Percentiles rank a stretch among this genome's conserved stretches.
Evolutionary conservation across 2,797 vertebrate species (phyloP).

Genomic region (Zenarchopterus dispar): DNA sequence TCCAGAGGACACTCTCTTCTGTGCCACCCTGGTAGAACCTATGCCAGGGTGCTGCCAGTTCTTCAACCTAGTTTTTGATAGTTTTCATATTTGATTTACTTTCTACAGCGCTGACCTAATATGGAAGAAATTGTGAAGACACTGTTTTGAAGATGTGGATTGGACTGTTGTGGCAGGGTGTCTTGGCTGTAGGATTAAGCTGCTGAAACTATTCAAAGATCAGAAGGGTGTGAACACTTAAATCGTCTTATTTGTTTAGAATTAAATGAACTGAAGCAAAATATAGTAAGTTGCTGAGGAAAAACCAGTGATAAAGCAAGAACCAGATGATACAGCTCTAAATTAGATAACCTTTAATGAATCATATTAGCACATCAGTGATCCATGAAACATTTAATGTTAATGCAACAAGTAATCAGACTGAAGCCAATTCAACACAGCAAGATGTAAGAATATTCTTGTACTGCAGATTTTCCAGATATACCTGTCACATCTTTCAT

Average conservation of each 20-base stretch:
- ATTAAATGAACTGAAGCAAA: constrained; percentile 24
- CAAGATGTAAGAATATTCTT: background rate
- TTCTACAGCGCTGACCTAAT: constrained; percentile 20
- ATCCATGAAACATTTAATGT: background rate
- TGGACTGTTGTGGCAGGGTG: constrained; percentile 33
- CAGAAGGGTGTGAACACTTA: constrained; percentile 43
- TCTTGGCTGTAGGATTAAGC: constrained; percentile 33
- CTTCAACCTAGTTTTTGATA: too few species aligned
- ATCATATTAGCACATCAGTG: background rate
- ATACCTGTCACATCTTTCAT: background rate
- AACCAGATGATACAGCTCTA: background rate
- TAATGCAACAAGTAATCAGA: background rate
- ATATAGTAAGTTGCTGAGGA: background rate
- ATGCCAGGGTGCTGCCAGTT: too few species aligned
- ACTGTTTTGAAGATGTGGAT: constrained; percentile 45
- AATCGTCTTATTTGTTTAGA: constrained; percentile 19
- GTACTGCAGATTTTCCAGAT: background rate
- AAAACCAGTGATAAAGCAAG: background rate
- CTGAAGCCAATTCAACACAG: background rate
- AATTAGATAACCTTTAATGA: background rate
- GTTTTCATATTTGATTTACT: constrained; percentile 27
- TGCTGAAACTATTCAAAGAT: constrained; percentile 38
- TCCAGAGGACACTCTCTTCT: too few species aligned
- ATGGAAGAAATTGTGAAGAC: background rate
- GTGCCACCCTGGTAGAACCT: too few species aligned